These are phyloP conservation scores for Pantherophis guttatus DNA, from an alignment of 2,113 vertebrate species.

Conservation along the genomic window DNA sequence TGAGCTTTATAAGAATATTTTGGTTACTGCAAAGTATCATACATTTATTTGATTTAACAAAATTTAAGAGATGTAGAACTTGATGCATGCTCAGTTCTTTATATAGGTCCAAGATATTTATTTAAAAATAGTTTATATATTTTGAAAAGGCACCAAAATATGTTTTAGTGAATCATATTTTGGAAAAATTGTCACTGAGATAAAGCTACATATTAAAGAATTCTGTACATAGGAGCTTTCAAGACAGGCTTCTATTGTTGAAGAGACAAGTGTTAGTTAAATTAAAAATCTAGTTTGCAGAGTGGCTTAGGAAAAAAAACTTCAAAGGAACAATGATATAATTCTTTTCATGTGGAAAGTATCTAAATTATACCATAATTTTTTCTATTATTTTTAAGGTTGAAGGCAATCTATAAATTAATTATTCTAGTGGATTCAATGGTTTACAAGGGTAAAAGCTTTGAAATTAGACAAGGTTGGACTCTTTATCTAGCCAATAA, in stretches of 20 bases:
- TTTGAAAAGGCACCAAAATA: background rate
- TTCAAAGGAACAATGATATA: background rate
- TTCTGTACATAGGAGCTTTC: background rate
- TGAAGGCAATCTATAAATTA: background rate
- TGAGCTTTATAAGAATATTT: conserved; percentile 20
- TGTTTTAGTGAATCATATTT: background rate
- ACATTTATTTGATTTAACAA: conserved; percentile 16
- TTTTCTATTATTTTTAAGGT: background rate
- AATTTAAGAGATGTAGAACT: conserved; percentile 18
- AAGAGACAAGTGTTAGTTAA: background rate
- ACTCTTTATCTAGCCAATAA: background rate
- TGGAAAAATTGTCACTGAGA: conserved; percentile 18
- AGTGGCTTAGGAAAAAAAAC: background rate
- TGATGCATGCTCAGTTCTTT: background rate
- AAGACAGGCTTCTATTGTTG: background rate
- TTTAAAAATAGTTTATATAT: background rate
- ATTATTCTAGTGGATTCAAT: background rate
- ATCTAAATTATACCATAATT: background rate
- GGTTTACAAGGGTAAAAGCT: background rate
- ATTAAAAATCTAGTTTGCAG: background rate
- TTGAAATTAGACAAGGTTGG: background rate
- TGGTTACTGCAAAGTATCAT: background rate
- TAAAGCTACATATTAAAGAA: background rate
- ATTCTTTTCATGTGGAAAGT: background rate
- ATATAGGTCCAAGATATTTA: conserved; percentile 5